A percentile compares a stretch with the other conserved stretches of the same genome.
These are phyloP conservation scores for Pituophis catenifer DNA, from an alignment of 2,113 vertebrate genomes.

Conservation along the genomic window DNA sequence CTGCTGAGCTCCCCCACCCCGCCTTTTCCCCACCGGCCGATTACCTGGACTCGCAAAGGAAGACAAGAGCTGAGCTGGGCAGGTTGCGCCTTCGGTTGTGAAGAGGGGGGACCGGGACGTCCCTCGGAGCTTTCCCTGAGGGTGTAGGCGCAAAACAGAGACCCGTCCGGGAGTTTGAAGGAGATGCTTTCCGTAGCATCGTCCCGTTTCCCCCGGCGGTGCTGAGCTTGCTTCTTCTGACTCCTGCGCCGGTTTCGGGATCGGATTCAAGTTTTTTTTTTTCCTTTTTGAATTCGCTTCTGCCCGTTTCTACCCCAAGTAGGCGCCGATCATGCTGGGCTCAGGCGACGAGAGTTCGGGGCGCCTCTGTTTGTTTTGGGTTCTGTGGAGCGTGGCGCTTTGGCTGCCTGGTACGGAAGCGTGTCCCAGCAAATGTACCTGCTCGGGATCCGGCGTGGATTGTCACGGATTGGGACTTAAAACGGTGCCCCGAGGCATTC, in stretches of 20 bases:
- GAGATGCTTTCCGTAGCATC: slow-evolving; percentile 51
- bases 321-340: slow-evolving; percentile 69
- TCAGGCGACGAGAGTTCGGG: slow-evolving; percentile 63
- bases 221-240: slow-evolving; percentile 44
- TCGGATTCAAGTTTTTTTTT: neutral
- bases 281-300: neutral
- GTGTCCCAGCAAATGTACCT: slow-evolving; percentile 96
- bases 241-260: neutral
- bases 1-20: neutral
- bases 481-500: slow-evolving; percentile 87
- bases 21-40: neutral
- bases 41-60: slow-evolving; percentile 53
- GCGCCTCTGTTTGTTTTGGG: slow-evolving; percentile 67
- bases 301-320: neutral
- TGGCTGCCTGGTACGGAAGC: slow-evolving; percentile 70
- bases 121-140: slow-evolving; percentile 10
- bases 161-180: neutral
- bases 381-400: slow-evolving; percentile 71
- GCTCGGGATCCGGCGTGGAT: slow-evolving; percentile 94
- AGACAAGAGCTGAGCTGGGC: slow-evolving; percentile 52
- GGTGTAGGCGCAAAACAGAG: neutral
- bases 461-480: slow-evolving; percentile 91
- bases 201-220: slow-evolving; percentile 56
- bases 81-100: slow-evolving; percentile 6
- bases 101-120: slow-evolving; percentile 31